A percentile compares a stretch with the other conserved stretches of the same genome.
phyloP scores from a whole-genome alignment of 2,113 vertebrate species.

The Lipophrys pholis region DNA sequence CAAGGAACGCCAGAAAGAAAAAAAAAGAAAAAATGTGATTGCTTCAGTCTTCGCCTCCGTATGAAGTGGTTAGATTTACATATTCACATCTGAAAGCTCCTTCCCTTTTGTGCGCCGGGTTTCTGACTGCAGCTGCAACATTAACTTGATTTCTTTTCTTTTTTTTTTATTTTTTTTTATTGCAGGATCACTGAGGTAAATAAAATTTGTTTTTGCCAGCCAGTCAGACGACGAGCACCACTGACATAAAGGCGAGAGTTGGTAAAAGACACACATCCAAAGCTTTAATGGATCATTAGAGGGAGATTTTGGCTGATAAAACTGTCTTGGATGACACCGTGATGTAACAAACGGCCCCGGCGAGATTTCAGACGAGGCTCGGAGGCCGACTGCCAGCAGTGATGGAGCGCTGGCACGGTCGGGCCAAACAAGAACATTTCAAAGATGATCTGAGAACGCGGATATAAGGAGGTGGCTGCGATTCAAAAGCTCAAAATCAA shows the following conservation, averaged over 20 bases:
- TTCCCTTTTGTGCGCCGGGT: not conserved
- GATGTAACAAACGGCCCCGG: conserved; percentile 49
- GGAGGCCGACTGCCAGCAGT: conserved; percentile 47
- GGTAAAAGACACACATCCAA: conserved; percentile 31
- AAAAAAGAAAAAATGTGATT: conserved; percentile 33
- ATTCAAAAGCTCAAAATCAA: conserved; percentile 28
- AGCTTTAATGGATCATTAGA: conserved; percentile 62
- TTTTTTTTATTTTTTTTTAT: not conserved
- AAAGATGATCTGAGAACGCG: conserved; percentile 38
- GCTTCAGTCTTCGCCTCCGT: conserved; percentile 55
- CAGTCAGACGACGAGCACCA: conserved; percentile 11
- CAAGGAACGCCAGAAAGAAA: conserved; percentile 45
- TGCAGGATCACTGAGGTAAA: conserved; percentile 21
- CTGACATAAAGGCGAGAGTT: conserved; percentile 23
- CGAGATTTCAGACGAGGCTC: conserved; percentile 51
- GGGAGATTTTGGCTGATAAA: conserved; percentile 51
- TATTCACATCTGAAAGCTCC: conserved; percentile 27
- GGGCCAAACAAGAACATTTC: conserved; percentile 34
- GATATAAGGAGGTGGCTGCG: conserved; percentile 8
- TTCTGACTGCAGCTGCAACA: conserved; percentile 7
- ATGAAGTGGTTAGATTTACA: conserved; percentile 46
- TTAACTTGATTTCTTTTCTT: not conserved
- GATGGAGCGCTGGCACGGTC: conserved; percentile 42
- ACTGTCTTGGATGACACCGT: conserved; percentile 58
- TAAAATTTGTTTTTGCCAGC: conserved; percentile 12